Base-by-base conservation (phyloP, 2,797 vertebrate genomes). In the Aselliscus stoliczkanus region DNA sequence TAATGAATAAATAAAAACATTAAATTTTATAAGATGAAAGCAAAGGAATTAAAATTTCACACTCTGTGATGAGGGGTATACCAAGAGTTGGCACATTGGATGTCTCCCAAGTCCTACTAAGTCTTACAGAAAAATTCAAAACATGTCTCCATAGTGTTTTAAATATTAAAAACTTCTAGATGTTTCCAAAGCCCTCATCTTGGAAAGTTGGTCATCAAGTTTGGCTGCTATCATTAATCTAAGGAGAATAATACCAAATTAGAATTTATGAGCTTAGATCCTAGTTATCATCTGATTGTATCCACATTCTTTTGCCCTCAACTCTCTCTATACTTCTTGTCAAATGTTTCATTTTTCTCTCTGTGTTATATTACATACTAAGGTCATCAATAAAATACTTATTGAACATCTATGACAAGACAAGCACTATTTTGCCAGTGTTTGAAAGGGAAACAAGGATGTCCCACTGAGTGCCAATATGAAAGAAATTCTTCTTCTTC, bases 1-100 rank as follows among this genome's bases (percentile, higher is more conserved):
- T 56, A 82, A 88, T 27, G 13, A 93, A 95, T 54, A 90, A 83
- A 94, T 76, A 60, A 94, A 37, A 77, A 91, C 21, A 69, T 2
- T 62, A 34, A 85, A 60, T 1, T 83, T 79, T 56, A 50, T 4
- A 70, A 23, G 47, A 80, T 23, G 39, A 94, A 90, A 88, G 8
- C 25, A 73, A 93, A 82, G 10, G 3, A 84, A 54, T 87, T 89
- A 93, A 95, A 94, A 83, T 42, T 5, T 54, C 47, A 42, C 60
- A 7, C 44, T 31, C 27, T 4, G 23, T 42, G 34, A 82, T 64
- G 37, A 85, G 11, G 44, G 6, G 11, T 34, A 21, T 34, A 75
- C 8, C 6, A 90, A 69, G n/a, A 79, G 17, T 25, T 83, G 25
- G 29, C n/a, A 77, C 58, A 82, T 29, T 77, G 7, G 21, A 20